Conservation (phyloP, 2,888 invertebrate species). For the Creontiades dilutus region DNA sequence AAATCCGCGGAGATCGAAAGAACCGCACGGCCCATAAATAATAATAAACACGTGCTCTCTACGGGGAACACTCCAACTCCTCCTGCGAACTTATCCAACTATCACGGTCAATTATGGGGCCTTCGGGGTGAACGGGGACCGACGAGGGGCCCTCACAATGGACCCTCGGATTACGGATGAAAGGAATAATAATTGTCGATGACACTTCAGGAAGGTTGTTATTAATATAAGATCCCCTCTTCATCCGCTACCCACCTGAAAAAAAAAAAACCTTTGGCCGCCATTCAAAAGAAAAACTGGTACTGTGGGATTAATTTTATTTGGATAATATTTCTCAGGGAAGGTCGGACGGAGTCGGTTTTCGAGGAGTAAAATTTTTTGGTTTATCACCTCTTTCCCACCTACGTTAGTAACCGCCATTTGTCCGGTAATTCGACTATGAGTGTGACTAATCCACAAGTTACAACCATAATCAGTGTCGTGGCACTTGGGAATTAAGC, state of each 20-base stretch:
- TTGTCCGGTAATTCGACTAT: slow-evolving; percentile 62
- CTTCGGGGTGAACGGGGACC: neutral
- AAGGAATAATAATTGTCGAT: slow-evolving; percentile 70
- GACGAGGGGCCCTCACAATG: slow-evolving; percentile 58
- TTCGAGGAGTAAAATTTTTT: slow-evolving; percentile 52
- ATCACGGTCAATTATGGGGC: slow-evolving; percentile 57
- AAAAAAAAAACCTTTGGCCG: slow-evolving; percentile 1
- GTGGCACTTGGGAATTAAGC: slow-evolving; percentile 30
- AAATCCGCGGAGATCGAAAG: slow-evolving; percentile 70
- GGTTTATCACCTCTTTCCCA: slow-evolving; percentile 14
- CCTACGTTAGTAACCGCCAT: slow-evolving; percentile 62
- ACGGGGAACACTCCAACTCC: slow-evolving; percentile 29
- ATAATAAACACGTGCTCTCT: slow-evolving; percentile 71
- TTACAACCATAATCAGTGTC: slow-evolving; percentile 59
- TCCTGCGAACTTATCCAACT: neutral
- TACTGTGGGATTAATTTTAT: slow-evolving; percentile 68
- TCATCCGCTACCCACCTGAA: slow-evolving; percentile 54
- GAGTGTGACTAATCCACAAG: slow-evolving; percentile 63
- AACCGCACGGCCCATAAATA: slow-evolving; percentile 65
- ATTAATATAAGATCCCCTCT: slow-evolving; percentile 66
- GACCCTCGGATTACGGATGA: slow-evolving; percentile 66
- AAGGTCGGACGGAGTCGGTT: slow-evolving; percentile 12
- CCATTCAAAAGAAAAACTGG: slow-evolving; percentile 58
- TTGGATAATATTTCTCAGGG: slow-evolving; percentile 62
- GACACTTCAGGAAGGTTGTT: slow-evolving; percentile 68